Evolutionary conservation across 2,113 vertebrate species (phyloP).

Genomic region (Delphinapterus leucas): DNA sequence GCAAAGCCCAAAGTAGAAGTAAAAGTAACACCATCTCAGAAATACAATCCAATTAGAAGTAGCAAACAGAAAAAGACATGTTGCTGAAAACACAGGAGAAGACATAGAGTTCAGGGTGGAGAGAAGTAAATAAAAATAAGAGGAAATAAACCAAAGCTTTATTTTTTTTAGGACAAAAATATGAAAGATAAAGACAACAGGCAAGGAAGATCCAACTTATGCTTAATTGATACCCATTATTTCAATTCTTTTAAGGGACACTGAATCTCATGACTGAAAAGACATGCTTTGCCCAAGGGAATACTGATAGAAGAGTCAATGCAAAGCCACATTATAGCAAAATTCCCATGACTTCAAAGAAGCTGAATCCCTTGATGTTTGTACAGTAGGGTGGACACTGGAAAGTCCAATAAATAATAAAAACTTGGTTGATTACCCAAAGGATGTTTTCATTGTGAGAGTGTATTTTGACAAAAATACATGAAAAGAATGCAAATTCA

Average conservation of each 20-base stretch:
- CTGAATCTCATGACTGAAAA: background rate
- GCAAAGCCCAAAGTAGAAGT: background rate
- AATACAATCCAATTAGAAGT: background rate
- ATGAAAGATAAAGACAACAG: background rate
- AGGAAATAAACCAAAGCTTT: background rate
- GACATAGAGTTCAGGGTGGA: background rate
- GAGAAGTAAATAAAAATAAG: background rate
- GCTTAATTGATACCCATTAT: background rate
- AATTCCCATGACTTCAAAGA: background rate
- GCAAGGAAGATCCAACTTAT: background rate
- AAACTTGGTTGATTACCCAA: background rate
- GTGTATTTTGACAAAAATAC: background rate
- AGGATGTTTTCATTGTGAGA: background rate
- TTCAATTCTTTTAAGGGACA: slow-evolving; percentile 7
- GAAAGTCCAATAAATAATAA: slow-evolving; percentile 1
- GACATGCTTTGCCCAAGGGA: background rate
- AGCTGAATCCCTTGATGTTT: background rate
- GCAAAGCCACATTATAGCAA: background rate
- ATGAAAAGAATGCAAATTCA: background rate
- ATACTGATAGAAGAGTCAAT: background rate
- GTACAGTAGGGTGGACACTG: background rate
- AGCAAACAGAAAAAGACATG: background rate
- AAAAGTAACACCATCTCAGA: slow-evolving; percentile 2
- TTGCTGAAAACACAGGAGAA: background rate
- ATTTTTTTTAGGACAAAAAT: background rate